Conservation (phyloP, 2,113 vertebrate species). For the Pygoscelis antarcticus region DNA sequence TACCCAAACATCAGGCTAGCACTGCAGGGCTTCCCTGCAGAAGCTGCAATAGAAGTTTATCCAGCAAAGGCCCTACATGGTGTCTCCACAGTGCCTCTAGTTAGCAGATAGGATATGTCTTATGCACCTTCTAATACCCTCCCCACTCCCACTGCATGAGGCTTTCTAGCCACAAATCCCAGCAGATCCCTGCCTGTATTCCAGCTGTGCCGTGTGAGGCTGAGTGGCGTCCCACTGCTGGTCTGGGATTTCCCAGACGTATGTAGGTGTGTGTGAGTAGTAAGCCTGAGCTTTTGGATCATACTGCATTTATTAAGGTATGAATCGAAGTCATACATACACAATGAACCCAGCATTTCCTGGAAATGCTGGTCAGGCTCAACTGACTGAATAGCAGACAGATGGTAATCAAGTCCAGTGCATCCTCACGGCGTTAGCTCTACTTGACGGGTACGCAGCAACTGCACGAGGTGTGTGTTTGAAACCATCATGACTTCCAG, state of each 20-base stretch:
- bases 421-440: neutral
- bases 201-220: neutral
- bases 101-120: neutral
- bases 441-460: neutral
- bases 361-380: neutral
- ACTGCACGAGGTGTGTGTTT: neutral
- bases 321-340: neutral
- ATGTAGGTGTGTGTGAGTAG: neutral
- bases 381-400: neutral
- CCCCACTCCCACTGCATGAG: neutral
- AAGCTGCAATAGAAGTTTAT: neutral
- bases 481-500: neutral
- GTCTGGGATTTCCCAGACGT: neutral
- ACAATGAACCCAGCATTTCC: neutral
- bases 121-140: neutral
- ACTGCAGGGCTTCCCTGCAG: neutral
- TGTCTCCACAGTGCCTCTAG: neutral
- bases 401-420: neutral
- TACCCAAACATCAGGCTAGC: neutral
- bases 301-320: neutral
- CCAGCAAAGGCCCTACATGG: neutral
- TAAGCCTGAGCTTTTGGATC: neutral
- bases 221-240: neutral
- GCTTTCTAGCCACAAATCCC: neutral
- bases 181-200: neutral